Evolutionary conservation across 2,113 vertebrate species (phyloP), one percentile per base, ranked within the genome.

Genomic region (Sinocyclocheilus grahami): DNA sequence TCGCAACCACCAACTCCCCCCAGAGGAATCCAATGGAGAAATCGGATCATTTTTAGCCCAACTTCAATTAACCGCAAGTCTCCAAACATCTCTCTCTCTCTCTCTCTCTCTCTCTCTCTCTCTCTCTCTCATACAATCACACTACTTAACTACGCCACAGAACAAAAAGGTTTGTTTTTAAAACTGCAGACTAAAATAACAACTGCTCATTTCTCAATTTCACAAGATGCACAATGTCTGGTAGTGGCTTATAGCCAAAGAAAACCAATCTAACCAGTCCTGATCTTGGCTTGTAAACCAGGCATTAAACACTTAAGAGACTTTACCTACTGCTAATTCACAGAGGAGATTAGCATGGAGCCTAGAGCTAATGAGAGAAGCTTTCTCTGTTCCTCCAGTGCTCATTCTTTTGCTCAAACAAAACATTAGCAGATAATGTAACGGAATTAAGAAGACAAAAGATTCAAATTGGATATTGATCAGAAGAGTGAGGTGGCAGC

Each of bases 381-480:
- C 88, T 69, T 60, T 87, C 62, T 80, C 58, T 88, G 53, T 82
- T 80, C 55, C 82, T 88, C 20, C 27, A 55, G 87, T 86, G 87
- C 89, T 84, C 86, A 72, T 88, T 86, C 85, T 76, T 76, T 39
- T 81, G 53, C 84, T 65, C 84, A 80, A 71, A 86, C 85, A 80
- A 86, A 86, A 86, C 85, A 67, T 79, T 85, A 85, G 65, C 62
- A 75, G 39, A 86, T 94, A 95, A 93, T 92, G 90, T 92, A 90
- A 88, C 86, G 82, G 77, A 92, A 94, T 94, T 93, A 94, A 88
- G 90, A 84, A 92, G 92, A 92, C 92, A 93, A 94, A 90, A 92
- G 92, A 94, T 93, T 93, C 91, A 94, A 93, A 95, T 93, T 94
- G 92, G 90, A 92, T 95, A 95, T 95, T 92, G 94, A 95, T 94